phyloP scores from a whole-genome alignment of 2,113 vertebrate genomes.

The Poicephalus gulielmi region DNA sequence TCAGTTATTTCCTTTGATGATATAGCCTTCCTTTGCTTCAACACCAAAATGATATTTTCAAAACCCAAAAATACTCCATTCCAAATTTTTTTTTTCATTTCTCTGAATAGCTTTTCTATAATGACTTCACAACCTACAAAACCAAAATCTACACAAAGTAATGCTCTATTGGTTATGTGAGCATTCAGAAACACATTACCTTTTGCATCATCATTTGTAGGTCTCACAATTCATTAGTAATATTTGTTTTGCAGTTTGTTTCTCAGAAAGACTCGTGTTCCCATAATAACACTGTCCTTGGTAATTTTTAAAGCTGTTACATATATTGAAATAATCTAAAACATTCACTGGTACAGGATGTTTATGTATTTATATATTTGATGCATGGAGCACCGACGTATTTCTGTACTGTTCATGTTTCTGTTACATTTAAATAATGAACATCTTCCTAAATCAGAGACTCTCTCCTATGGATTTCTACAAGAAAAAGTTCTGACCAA shows the following conservation, averaged over 20 bases:
- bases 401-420: neutral
- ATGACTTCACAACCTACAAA: neutral
- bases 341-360: neutral
- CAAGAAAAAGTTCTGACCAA: neutral
- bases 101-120: neutral
- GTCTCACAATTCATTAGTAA: neutral
- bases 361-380: neutral
- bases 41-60: neutral
- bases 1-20: neutral
- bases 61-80: neutral
- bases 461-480: neutral
- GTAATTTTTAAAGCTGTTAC: constrained; percentile 2
- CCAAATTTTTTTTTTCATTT: neutral
- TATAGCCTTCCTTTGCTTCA: neutral
- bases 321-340: neutral
- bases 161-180: neutral
- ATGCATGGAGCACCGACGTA: neutral
- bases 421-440: neutral
- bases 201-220: neutral
- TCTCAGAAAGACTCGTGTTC: neutral
- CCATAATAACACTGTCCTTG: neutral
- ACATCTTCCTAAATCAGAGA: neutral
- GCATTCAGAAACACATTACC: neutral
- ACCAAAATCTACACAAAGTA: neutral
- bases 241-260: neutral